Evolutionary conservation across 2,888 invertebrate genomes (phyloP).

Genomic region (Scotopteryx bipunctaria): DNA sequence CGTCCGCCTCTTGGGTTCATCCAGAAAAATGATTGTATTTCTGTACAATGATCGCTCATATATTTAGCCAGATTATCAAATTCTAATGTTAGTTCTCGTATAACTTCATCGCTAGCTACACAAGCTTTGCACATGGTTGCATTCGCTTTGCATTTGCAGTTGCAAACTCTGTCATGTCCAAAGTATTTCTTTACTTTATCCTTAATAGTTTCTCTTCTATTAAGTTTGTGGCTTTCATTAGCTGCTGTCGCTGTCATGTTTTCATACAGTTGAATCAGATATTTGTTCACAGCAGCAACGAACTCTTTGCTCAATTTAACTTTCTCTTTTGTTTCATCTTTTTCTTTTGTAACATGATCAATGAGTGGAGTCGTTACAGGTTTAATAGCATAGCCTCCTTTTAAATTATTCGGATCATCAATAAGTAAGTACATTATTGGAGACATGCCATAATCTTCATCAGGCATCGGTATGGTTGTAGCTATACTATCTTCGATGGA

Average conservation of each 20-base stretch:
- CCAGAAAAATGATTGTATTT: conserved; percentile 70
- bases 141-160: conserved; percentile 60
- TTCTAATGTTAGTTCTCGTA: conserved; percentile 65
- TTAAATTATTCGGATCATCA: conserved; percentile 42
- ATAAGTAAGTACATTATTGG: conserved; percentile 62
- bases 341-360: conserved; percentile 21
- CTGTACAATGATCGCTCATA: conserved; percentile 68
- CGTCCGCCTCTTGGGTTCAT: conserved; percentile 68
- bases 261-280: conserved; percentile 48
- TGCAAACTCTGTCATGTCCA: conserved; percentile 59
- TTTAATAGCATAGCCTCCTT: conserved; percentile 46
- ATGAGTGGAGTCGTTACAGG: conserved; percentile 37
- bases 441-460: conserved; percentile 35
- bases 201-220: conserved; percentile 41
- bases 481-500: conserved; percentile 45
- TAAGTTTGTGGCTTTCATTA: not conserved
- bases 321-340: conserved; percentile 31
- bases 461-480: conserved; percentile 9
- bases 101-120: conserved; percentile 65
- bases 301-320: conserved; percentile 56
- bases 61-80: conserved; percentile 63
- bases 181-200: conserved; percentile 54
- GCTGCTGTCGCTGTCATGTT: conserved; percentile 13
- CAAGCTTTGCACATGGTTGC: conserved; percentile 65
- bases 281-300: conserved; percentile 54